Conservation (phyloP, 2,113 vertebrate genomes). For the Chamaetylas fuelleborni region DNA sequence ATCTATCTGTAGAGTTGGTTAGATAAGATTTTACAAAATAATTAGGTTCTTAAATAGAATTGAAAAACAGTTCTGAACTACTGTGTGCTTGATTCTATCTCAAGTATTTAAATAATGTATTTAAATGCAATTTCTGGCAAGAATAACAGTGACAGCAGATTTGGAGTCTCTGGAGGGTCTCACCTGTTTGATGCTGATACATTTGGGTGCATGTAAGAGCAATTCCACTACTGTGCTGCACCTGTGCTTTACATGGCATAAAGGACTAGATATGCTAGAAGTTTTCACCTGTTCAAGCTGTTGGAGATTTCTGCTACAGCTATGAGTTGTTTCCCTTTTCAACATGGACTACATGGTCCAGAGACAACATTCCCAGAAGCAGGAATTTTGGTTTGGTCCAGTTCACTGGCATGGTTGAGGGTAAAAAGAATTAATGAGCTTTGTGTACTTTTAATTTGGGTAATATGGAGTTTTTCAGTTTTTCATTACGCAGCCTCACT, state of each 20-base stretch:
- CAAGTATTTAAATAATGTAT: not conserved
- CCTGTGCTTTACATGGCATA: not conserved
- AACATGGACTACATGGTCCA: not conserved
- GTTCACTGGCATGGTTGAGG: not conserved
- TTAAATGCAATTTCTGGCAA: not conserved
- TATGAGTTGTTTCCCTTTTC: not conserved
- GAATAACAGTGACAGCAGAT: not conserved
- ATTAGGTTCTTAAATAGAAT: not conserved
- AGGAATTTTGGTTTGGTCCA: not conserved
- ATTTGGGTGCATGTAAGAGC: fast-evolving
- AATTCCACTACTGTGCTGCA: not conserved
- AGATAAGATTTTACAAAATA: not conserved
- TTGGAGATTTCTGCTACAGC: not conserved
- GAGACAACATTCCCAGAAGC: not conserved
- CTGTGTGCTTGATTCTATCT: not conserved
- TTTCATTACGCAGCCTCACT: not conserved
- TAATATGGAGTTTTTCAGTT: not conserved
- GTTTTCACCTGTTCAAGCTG: not conserved
- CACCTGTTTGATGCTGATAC: not conserved
- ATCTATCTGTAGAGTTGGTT: not conserved
- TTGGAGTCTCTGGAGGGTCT: not conserved
- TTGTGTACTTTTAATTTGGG: not conserved
- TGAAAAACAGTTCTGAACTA: not conserved
- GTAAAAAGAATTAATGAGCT: not conserved
- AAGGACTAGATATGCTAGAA: not conserved